Conservation (phyloP, 2,797 vertebrate species). For the Phataginus tricuspis region DNA sequence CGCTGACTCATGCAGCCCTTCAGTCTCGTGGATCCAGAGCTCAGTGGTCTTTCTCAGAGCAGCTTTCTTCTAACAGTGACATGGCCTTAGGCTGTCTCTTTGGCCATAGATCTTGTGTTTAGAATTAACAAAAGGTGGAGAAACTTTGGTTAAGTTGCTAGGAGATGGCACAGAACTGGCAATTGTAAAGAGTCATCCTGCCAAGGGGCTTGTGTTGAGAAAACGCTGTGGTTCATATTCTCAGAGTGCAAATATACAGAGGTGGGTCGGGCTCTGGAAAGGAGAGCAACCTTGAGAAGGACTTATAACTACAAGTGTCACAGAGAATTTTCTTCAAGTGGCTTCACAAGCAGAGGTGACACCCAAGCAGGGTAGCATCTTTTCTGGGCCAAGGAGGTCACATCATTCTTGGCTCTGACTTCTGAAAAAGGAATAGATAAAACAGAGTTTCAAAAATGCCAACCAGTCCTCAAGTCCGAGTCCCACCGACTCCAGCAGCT, state of each 20-base stretch:
- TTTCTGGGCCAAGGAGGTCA: neutral
- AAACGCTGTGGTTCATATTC: slow-evolving; percentile 70
- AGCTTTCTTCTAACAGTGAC: neutral
- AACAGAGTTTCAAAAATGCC: neutral
- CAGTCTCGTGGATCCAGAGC: neutral
- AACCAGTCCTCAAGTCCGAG: neutral
- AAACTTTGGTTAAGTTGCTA: slow-evolving; percentile 73
- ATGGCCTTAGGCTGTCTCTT: neutral
- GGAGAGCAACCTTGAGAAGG: slow-evolving; percentile 68
- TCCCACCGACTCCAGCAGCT: neutral
- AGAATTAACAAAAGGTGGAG: slow-evolving; percentile 79
- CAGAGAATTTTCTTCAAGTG: neutral
- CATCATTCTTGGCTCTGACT: neutral
- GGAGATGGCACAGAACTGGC: slow-evolving; percentile 68
- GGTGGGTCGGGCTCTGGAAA: neutral
- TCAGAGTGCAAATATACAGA: slow-evolving; percentile 65
- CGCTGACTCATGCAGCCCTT: neutral
- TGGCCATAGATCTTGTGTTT: slow-evolving; percentile 32
- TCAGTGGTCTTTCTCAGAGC: neutral
- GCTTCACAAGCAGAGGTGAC: neutral
- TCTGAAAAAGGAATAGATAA: neutral
- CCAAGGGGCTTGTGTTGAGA: slow-evolving; percentile 62
- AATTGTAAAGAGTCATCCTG: slow-evolving; percentile 36
- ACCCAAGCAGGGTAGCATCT: neutral
- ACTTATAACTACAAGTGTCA: neutral